A percentile compares a stretch with the other conserved stretches of the same genome.
Evolutionary conservation across 1,140 invertebrate genomes (phyloP).

Genomic region (Panagrolaimus sp.): DNA sequence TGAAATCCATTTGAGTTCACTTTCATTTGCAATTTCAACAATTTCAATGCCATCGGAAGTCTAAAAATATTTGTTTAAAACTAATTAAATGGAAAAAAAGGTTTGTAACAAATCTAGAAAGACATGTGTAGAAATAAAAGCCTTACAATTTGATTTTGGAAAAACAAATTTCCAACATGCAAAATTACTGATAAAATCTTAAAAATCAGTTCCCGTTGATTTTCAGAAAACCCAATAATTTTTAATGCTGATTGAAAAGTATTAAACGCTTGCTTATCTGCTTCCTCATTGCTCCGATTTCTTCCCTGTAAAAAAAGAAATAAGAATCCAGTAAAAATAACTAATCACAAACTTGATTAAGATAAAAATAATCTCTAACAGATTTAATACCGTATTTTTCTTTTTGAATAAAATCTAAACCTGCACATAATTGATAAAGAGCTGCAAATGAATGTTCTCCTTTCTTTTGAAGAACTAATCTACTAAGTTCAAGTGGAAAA

Average conservation of each 20-base stretch:
- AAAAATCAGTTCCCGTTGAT: conserved; percentile 31
- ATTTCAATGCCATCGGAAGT: conserved; percentile 19
- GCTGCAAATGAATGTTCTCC: conserved; percentile 33
- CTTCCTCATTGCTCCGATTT: not conserved
- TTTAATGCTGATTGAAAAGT: conserved; percentile 13
- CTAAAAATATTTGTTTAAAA: too few relatives aligned
- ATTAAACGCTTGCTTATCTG: conserved; percentile 15
- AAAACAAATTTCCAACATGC: conserved; percentile 33
- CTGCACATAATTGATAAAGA: conserved; percentile 29
- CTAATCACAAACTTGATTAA: conserved; percentile 28
- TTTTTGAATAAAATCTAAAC: conserved; percentile 15
- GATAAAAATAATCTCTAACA: conserved; percentile 32
- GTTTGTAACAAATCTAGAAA: too few relatives aligned
- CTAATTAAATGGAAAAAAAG: not conserved
- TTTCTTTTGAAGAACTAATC: conserved; percentile 21
- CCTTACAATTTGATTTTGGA: conserved; percentile 23
- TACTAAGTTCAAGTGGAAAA: conserved; percentile 24
- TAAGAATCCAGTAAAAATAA: not conserved
- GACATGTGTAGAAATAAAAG: too few relatives aligned
- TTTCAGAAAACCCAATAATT: conserved; percentile 27
- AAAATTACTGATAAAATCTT: conserved; percentile 25
- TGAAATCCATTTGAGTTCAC: conserved; percentile 30
- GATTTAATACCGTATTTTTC: conserved; percentile 27
- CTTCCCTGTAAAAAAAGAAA: conserved; percentile 26
- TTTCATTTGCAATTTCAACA: conserved; percentile 27